Evolutionary conservation across 2,888 invertebrate species (phyloP).

Genomic region (Gymnocheta viridis): DNA sequence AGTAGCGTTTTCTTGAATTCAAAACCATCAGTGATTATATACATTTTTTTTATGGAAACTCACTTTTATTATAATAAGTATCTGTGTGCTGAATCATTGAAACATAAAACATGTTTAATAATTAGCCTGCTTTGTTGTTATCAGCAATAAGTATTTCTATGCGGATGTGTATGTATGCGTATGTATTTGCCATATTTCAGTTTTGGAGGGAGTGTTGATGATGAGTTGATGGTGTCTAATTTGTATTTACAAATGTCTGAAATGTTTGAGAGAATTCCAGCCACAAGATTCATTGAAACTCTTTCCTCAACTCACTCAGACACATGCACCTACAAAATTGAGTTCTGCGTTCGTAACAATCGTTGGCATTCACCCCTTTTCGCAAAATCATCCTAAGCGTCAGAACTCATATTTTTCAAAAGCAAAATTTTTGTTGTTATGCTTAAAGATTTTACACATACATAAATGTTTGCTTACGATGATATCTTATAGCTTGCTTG

Average conservation of each 20-base stretch:
- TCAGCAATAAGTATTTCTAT: not conserved
- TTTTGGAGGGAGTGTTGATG: not conserved
- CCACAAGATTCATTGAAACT: slow-evolving; percentile 45
- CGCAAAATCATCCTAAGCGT: too few species aligned
- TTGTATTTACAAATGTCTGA: slow-evolving; percentile 57
- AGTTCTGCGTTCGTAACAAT: not conserved
- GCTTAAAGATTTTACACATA: too few species aligned
- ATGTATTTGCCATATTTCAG: not conserved
- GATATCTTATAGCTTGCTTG: too few species aligned
- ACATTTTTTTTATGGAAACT: not conserved
- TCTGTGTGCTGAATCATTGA: slow-evolving; percentile 50
- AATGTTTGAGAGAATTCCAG: slow-evolving; percentile 45
- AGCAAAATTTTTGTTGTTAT: too few species aligned
- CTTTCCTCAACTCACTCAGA: not conserved
- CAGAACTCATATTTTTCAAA: too few species aligned
- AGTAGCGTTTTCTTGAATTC: slow-evolving; percentile 28
- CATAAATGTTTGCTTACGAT: too few species aligned
- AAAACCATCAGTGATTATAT: slow-evolving; percentile 2
- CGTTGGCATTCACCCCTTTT: too few species aligned
- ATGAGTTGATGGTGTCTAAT: slow-evolving; percentile 57
- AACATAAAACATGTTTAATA: slow-evolving; percentile 64
- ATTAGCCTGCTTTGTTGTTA: slow-evolving; percentile 64
- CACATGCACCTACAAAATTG: not conserved
- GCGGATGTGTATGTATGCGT: not conserved
- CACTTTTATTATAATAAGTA: not conserved